A percentile compares a stretch with the other conserved stretches of the same genome.
phyloP scores from a whole-genome alignment of 2,797 vertebrate genomes.

The Thripadectes ignobilis region DNA sequence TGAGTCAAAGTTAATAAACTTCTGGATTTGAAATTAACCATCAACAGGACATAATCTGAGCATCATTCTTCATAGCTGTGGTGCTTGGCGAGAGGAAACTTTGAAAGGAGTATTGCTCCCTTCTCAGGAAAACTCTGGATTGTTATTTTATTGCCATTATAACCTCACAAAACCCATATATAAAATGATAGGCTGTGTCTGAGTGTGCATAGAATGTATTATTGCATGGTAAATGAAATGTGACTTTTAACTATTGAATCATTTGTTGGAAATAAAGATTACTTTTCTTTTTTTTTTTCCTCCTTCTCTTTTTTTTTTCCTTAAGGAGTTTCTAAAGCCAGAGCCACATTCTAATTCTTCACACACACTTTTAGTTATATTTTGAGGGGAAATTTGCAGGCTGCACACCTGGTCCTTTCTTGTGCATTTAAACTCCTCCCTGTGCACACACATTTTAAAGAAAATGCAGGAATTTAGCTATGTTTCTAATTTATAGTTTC shows the following conservation, averaged over 20 bases:
- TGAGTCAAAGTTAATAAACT: conserved; percentile 78
- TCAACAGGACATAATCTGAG: conserved; percentile 17
- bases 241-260: conserved; percentile 53
- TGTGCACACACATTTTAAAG: background rate
- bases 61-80: conserved; percentile 35
- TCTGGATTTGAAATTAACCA: conserved; percentile 73
- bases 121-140: background rate
- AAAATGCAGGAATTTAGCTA: conserved; percentile 25
- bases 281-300: background rate
- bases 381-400: conserved; percentile 43
- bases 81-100: conserved; percentile 45
- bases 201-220: conserved; percentile 1
- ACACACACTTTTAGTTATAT: background rate
- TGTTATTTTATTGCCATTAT: conserved; percentile 22
- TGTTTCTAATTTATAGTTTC: conserved; percentile 30
- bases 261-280: conserved; percentile 65
- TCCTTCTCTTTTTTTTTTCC: background rate
- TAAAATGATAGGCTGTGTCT: conserved; percentile 34
- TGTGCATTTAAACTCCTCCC: conserved; percentile 47
- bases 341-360: background rate
- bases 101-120: conserved; percentile 36
- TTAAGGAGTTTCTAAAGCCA: conserved; percentile 16
- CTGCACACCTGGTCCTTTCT: conserved; percentile 43
- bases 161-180: conserved; percentile 33
- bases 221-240: conserved; percentile 49